Evolutionary conservation across 2,888 invertebrate genomes (phyloP), one percentile per base, ranked within the genome.

Genomic region (Lissonota sp.): DNA sequence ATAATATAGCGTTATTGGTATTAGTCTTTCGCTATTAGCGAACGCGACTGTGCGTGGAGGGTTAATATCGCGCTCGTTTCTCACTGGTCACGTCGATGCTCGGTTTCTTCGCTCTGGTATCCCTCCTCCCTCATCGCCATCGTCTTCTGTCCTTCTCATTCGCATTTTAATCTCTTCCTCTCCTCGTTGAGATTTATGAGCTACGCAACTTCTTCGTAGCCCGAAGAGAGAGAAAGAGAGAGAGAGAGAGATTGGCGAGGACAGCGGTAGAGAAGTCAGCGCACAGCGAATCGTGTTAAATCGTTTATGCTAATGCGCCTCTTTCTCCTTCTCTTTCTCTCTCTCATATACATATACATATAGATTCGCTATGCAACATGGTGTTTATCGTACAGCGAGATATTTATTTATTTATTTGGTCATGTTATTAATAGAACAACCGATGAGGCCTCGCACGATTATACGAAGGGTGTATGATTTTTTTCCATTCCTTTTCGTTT

Each of bases 251-350:
- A 10, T 10, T 49, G 49, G 53, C 67, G 67, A 66, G 42, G 37
- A 26, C 26, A 26, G 26, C 26, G 60, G 39, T 8, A 64, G 71
- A 71, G 69, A 63, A 72, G 73, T 62, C 60, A 53, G 62, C 72
- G 78, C 78, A 79, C 69, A 64, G 74, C 79, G 70, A 79, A 79
- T 70, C 79, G 79, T 79, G 74, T 79, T 79, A 79, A 79, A 79
- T 79, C 74, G 74, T 75, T 79, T 79, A 79, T 79, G 79, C 74
- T 79, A 79, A 79, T 79, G 74, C 40, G 8, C 39, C 37, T 62
- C 49, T 53, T 69, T 62, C 57, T 37, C 26, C 26, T 1, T 26
- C 26, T 26, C 26, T 26, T 3, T 26, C 26, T 26, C 26, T 1
- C 26, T 3, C 58, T 60, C 37, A 49, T 44, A 49, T 58, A 62